phyloP scores from a whole-genome alignment of 1,140 invertebrate species.

The Watersipora subatra region DNA sequence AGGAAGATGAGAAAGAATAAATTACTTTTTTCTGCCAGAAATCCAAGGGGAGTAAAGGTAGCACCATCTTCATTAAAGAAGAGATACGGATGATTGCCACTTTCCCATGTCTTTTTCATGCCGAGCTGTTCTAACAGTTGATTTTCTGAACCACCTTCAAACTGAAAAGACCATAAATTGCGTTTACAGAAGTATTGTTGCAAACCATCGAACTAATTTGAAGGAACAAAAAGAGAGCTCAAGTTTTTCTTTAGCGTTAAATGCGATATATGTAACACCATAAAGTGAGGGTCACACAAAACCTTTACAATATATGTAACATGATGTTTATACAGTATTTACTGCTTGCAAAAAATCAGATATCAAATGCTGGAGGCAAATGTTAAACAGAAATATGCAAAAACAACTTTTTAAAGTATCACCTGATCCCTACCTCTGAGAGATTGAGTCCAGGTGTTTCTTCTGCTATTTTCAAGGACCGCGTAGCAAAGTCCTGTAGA shows the following conservation, averaged over 20 bases:
- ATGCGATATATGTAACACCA: too few relatives aligned
- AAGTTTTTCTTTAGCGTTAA: too few relatives aligned
- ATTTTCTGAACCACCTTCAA: slow-evolving; percentile 2
- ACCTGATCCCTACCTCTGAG: slow-evolving; percentile 5
- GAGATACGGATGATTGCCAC: slow-evolving; percentile 30
- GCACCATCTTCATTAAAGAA: slow-evolving; percentile 29
- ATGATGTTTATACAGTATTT: too few relatives aligned
- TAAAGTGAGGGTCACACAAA: too few relatives aligned
- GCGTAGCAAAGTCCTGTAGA: slow-evolving; percentile 28
- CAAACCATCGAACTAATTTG: too few relatives aligned
- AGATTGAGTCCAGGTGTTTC: slow-evolving; percentile 17
- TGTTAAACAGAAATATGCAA: neutral
- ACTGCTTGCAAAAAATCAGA: too few relatives aligned
- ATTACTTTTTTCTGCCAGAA: slow-evolving; percentile 17
- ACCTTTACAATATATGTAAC: too few relatives aligned
- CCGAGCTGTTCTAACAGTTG: too few relatives aligned
- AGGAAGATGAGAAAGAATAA: neutral
- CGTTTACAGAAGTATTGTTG: too few relatives aligned
- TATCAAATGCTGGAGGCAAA: too few relatives aligned
- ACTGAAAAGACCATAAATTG: too few relatives aligned
- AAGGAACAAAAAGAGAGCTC: too few relatives aligned
- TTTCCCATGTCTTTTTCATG: slow-evolving; percentile 30
- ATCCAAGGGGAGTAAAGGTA: slow-evolving; percentile 30
- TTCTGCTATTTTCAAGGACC: slow-evolving; percentile 29
- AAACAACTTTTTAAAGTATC: neutral